A percentile compares a stretch with the other conserved stretches of the same genome.
Conservation (phyloP, 2,797 vertebrate genomes). For the Coendou prehensilis region DNA sequence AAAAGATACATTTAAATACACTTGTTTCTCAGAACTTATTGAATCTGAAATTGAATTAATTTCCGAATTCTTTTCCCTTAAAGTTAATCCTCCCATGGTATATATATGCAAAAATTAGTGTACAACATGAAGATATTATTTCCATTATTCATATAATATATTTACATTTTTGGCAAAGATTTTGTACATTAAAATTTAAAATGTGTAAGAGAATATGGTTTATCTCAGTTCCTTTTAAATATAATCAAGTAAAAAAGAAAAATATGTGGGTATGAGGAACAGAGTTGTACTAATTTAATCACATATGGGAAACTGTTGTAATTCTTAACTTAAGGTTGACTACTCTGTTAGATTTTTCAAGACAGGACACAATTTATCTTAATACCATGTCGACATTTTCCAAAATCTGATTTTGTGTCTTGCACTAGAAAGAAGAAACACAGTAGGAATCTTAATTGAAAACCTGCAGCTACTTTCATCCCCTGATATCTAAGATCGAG, state of each 20-base stretch:
- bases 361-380: conserved; percentile 68
- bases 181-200: conserved; percentile 13
- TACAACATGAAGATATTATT: conserved; percentile 34
- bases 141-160: neutral
- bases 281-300: conserved; percentile 54
- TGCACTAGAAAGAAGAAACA: conserved; percentile 54
- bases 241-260: conserved; percentile 56
- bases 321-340: neutral
- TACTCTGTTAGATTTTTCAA: conserved; percentile 60
- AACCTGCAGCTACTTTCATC: conserved; percentile 59
- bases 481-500: conserved; percentile 49
- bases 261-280: neutral
- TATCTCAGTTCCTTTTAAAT: conserved; percentile 62
- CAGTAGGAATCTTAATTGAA: conserved; percentile 72
- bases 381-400: conserved; percentile 55
- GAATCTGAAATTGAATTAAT: conserved; percentile 44
- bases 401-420: conserved; percentile 62
- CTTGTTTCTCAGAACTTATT: conserved; percentile 46
- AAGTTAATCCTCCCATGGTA: neutral
- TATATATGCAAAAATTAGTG: neutral
- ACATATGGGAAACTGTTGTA: neutral
- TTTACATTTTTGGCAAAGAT: conserved; percentile 20
- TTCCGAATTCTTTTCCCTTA: conserved; percentile 44
- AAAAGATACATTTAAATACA: conserved; percentile 32
- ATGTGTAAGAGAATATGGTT: neutral